Evolutionary conservation across 1,140 invertebrate species (phyloP), one percentile per base, ranked within the genome.

Genomic region (Drosophila navojoa): DNA sequence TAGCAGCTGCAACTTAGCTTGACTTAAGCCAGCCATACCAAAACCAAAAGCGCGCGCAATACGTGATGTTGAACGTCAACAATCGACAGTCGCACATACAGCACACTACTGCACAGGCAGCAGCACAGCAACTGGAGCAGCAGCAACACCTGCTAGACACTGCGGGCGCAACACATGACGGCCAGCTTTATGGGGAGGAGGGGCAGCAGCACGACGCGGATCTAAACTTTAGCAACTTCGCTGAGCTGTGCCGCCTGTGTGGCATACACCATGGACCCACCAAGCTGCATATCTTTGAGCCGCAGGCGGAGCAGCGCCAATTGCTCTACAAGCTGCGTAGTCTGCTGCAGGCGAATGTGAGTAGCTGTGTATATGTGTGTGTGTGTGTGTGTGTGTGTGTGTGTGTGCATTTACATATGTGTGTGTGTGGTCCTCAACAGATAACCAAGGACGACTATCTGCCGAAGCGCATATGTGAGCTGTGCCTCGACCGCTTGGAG

Each of bases 391-490:
- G 0, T 16, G 9, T 75, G 38, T 67, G 25, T 52, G 27, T n/a
- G 62, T 16, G 25, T 42, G 27, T 42, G 22, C 42, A 42, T 13
- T 58, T 29, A 29, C 19, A 22, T 22, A 9, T 27, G 5, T 19
- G 0, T 16, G 9, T 75, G 38, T 67, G 25, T 52, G 27, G 32
- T 44, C 66, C 16, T 52, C 45, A 79, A 75, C 92, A 95, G 95
- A 94, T 95, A 87, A 94, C 94, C 74, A 95, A 95, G 91, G 95
- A 95, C 80, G 95, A 95, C 92, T 94, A 93, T 63, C 91, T 95
- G 69, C 95, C 95, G 44, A 95, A 95, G 93, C 95, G 95, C 91
- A 95, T 95, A 79, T 95, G 95, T 81, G 95, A 95, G 91, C 92
- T 93, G 16, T 95, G 95, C 78, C 91, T 95, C 25, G 93, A 93